A percentile compares a stretch with the other conserved stretches of the same genome.
Conservation (phyloP, 1,140 invertebrate species). For the Mya arenaria region DNA sequence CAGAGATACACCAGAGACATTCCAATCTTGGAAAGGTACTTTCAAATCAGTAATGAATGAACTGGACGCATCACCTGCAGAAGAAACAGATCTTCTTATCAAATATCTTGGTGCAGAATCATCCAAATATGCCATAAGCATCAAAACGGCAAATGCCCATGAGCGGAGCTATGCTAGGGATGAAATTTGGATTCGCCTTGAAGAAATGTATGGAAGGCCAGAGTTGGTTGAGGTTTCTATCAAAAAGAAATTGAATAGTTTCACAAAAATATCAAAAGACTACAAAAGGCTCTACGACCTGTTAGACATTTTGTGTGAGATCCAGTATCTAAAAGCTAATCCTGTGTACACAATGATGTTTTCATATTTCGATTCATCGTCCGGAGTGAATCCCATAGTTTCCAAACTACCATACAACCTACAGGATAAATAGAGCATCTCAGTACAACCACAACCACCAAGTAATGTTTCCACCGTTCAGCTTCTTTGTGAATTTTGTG, state of each 20-base stretch:
- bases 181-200: conserved; percentile 59
- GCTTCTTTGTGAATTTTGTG: conserved; percentile 15
- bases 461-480: conserved; percentile 34
- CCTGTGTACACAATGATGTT: conserved; percentile 36
- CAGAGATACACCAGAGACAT: conserved; percentile 19
- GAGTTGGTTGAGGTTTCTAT: conserved; percentile 56
- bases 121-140: no score
- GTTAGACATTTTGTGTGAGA: conserved; percentile 55
- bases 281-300: conserved; percentile 59
- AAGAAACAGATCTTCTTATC: conserved; percentile 10
- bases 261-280: conserved; percentile 59
- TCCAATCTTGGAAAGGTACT: neutral
- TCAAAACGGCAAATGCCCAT: no score
- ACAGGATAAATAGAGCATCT: neutral
- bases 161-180: no score
- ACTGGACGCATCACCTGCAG: neutral
- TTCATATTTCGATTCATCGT: conserved; percentile 56
- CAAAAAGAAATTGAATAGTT: conserved; percentile 51
- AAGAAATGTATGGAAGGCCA: conserved; percentile 58
- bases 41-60: conserved; percentile 1
- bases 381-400: conserved; percentile 56
- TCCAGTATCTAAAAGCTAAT: conserved; percentile 51
- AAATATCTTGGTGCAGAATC: conserved; percentile 56
- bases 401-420: conserved; percentile 51
- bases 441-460: neutral